Evolutionary conservation across 2,797 vertebrate genomes (phyloP).

Genomic region (Sebastes vulpes): DNA sequence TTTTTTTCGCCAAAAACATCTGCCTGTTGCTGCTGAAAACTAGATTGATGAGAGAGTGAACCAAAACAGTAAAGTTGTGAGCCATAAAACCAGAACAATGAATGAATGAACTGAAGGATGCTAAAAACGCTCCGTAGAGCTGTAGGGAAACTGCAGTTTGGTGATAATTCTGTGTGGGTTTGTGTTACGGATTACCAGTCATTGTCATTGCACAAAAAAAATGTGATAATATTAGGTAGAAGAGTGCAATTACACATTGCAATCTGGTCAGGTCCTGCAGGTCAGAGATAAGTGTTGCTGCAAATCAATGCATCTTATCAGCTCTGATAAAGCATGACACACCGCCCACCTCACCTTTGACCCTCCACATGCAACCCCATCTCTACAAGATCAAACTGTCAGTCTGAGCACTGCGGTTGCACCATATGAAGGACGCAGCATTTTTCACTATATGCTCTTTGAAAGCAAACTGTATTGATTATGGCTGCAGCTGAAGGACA

Average conservation of each 20-base stretch:
- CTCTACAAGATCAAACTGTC: not conserved
- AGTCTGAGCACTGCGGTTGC: not conserved
- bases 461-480: constrained; percentile 27
- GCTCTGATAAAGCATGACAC: constrained; percentile 45
- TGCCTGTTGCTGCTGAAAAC: too few relatives aligned
- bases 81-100: too few relatives aligned
- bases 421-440: not conserved
- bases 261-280: not conserved
- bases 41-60: too few relatives aligned
- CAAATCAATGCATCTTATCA: constrained; percentile 49
- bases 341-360: constrained; percentile 56
- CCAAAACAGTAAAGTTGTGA: too few relatives aligned
- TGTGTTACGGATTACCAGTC: not conserved
- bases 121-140: too few relatives aligned
- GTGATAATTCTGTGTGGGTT: not conserved
- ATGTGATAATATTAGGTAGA: not conserved
- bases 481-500: not conserved
- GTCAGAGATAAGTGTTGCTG: constrained; percentile 12
- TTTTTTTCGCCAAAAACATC: too few relatives aligned
- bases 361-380: constrained; percentile 37
- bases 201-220: not conserved
- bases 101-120: too few relatives aligned
- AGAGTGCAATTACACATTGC: not conserved
- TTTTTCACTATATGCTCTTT: not conserved
- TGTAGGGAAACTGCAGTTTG: not conserved